phyloP scores from a whole-genome alignment of 2,888 invertebrate species.

The Drosophila neoperkinsi region DNA sequence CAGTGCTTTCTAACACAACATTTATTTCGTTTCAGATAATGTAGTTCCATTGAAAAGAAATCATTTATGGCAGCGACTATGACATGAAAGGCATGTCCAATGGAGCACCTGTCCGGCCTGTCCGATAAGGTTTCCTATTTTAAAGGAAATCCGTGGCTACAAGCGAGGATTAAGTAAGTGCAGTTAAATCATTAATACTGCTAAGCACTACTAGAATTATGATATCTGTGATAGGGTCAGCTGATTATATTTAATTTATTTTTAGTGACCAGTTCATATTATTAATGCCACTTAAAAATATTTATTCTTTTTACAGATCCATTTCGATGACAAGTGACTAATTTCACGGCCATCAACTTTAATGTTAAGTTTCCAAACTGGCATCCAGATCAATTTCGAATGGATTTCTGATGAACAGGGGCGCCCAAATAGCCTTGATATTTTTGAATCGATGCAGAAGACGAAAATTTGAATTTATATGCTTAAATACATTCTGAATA shows the following conservation, averaged over 20 bases:
- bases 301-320: not conserved
- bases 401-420: not conserved
- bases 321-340: not conserved
- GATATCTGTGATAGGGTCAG: constrained; percentile 59
- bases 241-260: constrained; percentile 20
- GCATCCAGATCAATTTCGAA: not conserved
- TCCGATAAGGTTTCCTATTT: not conserved
- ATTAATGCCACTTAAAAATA: not conserved
- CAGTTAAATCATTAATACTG: not conserved
- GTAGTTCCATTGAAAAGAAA: not conserved
- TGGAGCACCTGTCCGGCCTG: not conserved
- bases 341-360: not conserved
- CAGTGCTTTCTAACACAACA: not conserved
- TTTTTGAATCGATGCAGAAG: not conserved
- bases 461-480: not conserved
- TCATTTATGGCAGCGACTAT: not conserved
- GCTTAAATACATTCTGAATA: not conserved
- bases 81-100: not conserved
- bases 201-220: constrained; percentile 32
- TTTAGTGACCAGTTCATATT: not conserved
- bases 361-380: not conserved
- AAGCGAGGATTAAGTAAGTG: too few relatives aligned
- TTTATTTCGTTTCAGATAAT: not conserved
- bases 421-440: not conserved
- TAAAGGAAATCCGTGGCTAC: not conserved